These are phyloP conservation scores for Drosophila meridiana DNA, from an alignment of 2,888 invertebrate genomes.

Conservation along the genomic window DNA sequence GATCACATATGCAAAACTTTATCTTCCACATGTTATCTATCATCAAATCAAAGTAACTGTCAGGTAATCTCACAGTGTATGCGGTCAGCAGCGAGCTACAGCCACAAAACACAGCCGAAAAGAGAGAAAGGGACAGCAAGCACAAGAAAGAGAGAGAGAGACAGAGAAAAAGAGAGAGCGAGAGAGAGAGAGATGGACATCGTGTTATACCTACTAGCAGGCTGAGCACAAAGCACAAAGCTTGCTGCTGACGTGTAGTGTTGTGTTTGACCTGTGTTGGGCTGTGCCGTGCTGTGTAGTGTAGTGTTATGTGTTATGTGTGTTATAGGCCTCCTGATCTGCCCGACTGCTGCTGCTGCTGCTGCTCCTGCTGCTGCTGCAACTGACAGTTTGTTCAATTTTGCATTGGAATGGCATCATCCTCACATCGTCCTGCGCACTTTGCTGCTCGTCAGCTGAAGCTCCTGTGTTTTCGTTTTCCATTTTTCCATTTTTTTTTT, in stretches of 20 bases:
- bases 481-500: not conserved
- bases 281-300: slow-evolving; percentile 35
- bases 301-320: slow-evolving; percentile 30
- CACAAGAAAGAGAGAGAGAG: not conserved
- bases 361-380: slow-evolving; percentile 25
- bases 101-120: not conserved
- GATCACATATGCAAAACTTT: too few species aligned
- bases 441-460: slow-evolving; percentile 23
- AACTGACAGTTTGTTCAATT: slow-evolving; percentile 75
- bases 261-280: slow-evolving; percentile 29
- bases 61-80: slow-evolving; percentile 8
- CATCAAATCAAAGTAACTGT: not conserved
- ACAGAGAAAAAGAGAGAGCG: not conserved
- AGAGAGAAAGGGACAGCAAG: too few species aligned
- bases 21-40: not conserved
- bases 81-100: slow-evolving; percentile 9
- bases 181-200: not conserved
- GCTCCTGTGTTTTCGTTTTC: slow-evolving; percentile 8
- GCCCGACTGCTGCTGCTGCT: slow-evolving; percentile 18
- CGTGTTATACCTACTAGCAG: slow-evolving; percentile 21
- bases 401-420: slow-evolving; percentile 57
- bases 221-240: slow-evolving; percentile 45
- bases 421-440: slow-evolving; percentile 13
- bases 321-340: slow-evolving; percentile 31
- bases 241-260: slow-evolving; percentile 57